phyloP scores from a whole-genome alignment of 2,888 invertebrate genomes.

The Tryphoninae sp. region DNA sequence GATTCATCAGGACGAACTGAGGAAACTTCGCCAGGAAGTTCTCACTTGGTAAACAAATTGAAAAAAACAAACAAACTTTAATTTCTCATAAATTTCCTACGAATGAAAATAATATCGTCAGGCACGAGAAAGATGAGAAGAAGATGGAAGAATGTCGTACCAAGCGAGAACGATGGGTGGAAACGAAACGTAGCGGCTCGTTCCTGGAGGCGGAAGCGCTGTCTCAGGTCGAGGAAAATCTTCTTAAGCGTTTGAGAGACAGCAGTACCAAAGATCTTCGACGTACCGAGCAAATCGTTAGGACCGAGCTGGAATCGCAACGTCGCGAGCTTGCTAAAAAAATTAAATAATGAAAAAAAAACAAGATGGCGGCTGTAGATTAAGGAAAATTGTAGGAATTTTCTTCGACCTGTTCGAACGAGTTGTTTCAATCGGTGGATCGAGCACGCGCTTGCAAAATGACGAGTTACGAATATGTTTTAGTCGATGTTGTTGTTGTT shows the following conservation, averaged over 20 bases:
- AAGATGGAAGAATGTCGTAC: neutral
- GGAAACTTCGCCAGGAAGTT: conserved; percentile 61
- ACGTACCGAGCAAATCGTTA: conserved; percentile 60
- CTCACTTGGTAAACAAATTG: conserved; percentile 53
- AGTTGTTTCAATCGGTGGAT: too few species aligned
- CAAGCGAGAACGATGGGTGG: conserved; percentile 8
- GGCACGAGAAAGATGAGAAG: conserved; percentile 24
- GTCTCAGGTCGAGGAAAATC: conserved; percentile 54
- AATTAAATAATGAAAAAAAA: conserved; percentile 54
- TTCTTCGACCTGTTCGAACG: conserved; percentile 22
- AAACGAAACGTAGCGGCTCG: conserved; percentile 38
- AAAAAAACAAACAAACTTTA: neutral
- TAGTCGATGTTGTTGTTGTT: conserved; percentile 24
- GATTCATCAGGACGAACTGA: conserved; percentile 63
- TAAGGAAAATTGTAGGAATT: too few species aligned
- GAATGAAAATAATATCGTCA: neutral
- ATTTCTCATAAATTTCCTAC: neutral
- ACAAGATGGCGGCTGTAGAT: conserved; percentile 44
- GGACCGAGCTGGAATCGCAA: conserved; percentile 58
- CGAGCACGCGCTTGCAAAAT: too few species aligned
- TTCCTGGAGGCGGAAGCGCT: conserved; percentile 50
- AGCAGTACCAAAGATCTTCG: conserved; percentile 59
- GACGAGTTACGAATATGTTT: conserved; percentile 20
- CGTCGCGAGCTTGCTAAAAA: conserved; percentile 61
- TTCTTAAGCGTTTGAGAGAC: conserved; percentile 45